Conservation (phyloP, 2,888 invertebrate species). For the Acrocera orbiculus region DNA sequence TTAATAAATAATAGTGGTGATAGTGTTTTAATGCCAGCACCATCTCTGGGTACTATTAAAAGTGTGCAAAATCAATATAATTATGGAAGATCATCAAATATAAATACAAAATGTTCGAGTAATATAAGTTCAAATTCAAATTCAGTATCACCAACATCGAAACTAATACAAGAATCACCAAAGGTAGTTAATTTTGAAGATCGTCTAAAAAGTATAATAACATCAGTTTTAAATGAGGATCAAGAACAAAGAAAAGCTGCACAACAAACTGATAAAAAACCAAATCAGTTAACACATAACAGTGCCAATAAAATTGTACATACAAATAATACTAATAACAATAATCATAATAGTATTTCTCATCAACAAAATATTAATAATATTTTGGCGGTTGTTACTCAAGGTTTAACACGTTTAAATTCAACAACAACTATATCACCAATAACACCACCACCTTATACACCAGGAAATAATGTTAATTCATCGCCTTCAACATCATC, state of each 20-base stretch:
- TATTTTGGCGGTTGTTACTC: slow-evolving; percentile 27
- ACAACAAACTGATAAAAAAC: slow-evolving; percentile 13
- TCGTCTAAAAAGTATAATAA: slow-evolving; percentile 70
- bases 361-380: slow-evolving; percentile 21
- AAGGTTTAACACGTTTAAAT: slow-evolving; percentile 28
- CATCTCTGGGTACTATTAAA: slow-evolving; percentile 13
- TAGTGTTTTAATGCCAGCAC: slow-evolving; percentile 30
- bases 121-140: slow-evolving; percentile 1
- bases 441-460: slow-evolving; percentile 23
- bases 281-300: slow-evolving; percentile 16
- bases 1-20: slow-evolving; percentile 13
- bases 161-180: slow-evolving; percentile 45
- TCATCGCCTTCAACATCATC: slow-evolving; percentile 4
- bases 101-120: neutral
- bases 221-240: slow-evolving; percentile 72
- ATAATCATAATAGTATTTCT: neutral
- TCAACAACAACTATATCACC: slow-evolving; percentile 30
- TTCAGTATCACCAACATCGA: slow-evolving; percentile 10
- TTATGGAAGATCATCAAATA: neutral
- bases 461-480: slow-evolving; percentile 14
- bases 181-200: slow-evolving; percentile 79
- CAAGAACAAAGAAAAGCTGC: slow-evolving; percentile 36
- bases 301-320: slow-evolving; percentile 5
- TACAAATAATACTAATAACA: neutral
- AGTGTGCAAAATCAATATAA: slow-evolving; percentile 3